Conservation (phyloP, 1,140 invertebrate genomes). For the Lysiphlebus fabarum region DNA sequence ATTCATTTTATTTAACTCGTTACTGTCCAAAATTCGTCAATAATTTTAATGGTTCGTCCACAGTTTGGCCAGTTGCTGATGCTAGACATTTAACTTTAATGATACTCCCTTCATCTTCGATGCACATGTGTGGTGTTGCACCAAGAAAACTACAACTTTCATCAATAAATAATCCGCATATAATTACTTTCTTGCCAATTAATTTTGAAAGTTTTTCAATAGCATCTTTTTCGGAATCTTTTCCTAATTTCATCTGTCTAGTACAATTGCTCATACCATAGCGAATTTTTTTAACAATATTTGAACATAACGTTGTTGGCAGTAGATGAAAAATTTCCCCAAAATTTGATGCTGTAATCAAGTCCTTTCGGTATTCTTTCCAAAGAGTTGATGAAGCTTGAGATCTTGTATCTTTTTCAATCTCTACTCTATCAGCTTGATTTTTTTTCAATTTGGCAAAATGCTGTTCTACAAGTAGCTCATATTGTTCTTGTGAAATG, state of each 20-base stretch:
- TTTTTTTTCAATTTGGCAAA: slow-evolving; percentile 16
- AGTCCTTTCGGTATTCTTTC: neutral
- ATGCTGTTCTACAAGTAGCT: slow-evolving; percentile 9
- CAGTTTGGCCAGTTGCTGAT: slow-evolving; percentile 3
- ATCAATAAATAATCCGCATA: slow-evolving; percentile 35
- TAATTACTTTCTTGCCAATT: slow-evolving; percentile 24
- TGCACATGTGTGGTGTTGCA: slow-evolving; percentile 10
- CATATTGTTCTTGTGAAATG: slow-evolving; percentile 12
- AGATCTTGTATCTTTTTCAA: slow-evolving; percentile 7
- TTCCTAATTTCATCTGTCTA: neutral
- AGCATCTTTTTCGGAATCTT: neutral
- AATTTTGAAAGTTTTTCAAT: neutral
- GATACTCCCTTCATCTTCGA: slow-evolving; percentile 15
- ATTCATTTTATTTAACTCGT: slow-evolving; percentile 25
- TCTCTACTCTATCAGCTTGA: slow-evolving; percentile 19
- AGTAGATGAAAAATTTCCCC: slow-evolving; percentile 4
- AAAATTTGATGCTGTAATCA: slow-evolving; percentile 16
- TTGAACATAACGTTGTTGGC: slow-evolving; percentile 6
- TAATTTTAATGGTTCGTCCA: slow-evolving; percentile 7
- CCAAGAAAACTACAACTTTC: slow-evolving; percentile 32
- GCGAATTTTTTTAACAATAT: slow-evolving; percentile 1
- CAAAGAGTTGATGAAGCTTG: no score
- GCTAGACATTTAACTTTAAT: slow-evolving; percentile 24
- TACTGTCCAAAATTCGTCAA: slow-evolving; percentile 24
- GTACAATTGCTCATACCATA: neutral